A percentile compares a stretch with the other conserved stretches of the same genome.
phyloP scores from a whole-genome alignment of 2,888 invertebrate species.

The Chalcis sispes region DNA sequence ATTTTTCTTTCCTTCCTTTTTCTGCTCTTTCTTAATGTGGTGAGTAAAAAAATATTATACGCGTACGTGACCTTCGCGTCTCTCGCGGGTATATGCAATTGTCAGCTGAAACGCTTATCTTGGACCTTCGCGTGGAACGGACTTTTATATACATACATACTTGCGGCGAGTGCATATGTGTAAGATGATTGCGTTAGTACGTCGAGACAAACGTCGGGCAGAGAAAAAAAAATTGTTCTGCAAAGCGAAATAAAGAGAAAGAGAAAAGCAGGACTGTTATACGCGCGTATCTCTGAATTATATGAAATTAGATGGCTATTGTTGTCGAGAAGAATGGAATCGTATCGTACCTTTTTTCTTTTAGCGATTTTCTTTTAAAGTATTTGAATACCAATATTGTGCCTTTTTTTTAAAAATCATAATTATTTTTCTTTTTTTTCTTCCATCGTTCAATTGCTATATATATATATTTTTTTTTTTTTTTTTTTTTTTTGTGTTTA shows the following conservation, averaged over 20 bases:
- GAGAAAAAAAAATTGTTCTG: neutral
- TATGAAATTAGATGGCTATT: constrained; percentile 53
- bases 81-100: constrained; percentile 41
- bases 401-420: too few relatives aligned
- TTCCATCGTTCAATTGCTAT: too few relatives aligned
- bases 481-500: too few relatives aligned
- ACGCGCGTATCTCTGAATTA: constrained; percentile 45
- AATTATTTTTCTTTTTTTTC: neutral
- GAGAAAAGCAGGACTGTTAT: neutral
- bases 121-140: constrained; percentile 45
- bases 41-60: neutral
- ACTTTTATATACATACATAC: too few relatives aligned
- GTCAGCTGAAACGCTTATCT: constrained; percentile 51
- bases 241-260: constrained; percentile 10
- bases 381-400: too few relatives aligned
- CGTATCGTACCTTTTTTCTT: constrained; percentile 31
- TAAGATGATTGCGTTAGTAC: neutral
- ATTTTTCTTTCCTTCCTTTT: neutral
- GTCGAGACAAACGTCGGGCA: constrained; percentile 2
- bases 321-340: constrained; percentile 49
- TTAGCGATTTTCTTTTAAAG: constrained; percentile 33
- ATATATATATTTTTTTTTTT: too few relatives aligned
- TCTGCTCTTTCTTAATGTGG: neutral
- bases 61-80: constrained; percentile 44
- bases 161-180: neutral